Percentiles rank a stretch among this genome's conserved stretches.
phyloP scores from a whole-genome alignment of 2,113 vertebrate species.

The Centropristis striata region DNA sequence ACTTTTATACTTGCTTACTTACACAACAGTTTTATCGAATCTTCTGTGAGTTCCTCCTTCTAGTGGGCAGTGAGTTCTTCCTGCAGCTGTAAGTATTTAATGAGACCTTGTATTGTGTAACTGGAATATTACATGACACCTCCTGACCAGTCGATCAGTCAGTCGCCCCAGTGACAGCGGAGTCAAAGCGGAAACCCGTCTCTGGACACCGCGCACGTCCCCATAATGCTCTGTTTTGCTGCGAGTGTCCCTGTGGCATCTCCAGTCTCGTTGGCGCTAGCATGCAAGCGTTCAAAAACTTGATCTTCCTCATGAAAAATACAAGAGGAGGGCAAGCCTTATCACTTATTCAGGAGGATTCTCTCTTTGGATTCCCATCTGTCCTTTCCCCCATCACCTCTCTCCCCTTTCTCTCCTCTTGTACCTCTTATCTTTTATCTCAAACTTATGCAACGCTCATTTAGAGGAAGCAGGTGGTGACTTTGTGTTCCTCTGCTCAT shows the following conservation, averaged over 20 bases:
- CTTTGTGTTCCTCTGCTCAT: neutral
- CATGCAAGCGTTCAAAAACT: constrained; percentile 57
- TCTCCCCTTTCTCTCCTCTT: constrained; percentile 23
- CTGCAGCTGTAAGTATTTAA: neutral
- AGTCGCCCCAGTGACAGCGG: neutral
- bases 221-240: neutral
- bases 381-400: constrained; percentile 21
- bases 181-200: constrained; percentile 16
- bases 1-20: too few relatives aligned
- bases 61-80: neutral
- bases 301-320: constrained; percentile 71
- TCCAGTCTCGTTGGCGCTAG: constrained; percentile 15
- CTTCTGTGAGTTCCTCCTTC: neutral
- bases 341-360: constrained; percentile 72
- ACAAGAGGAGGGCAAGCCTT: constrained; percentile 64
- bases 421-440: constrained; percentile 26
- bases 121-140: neutral
- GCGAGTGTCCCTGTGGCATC: constrained; percentile 10
- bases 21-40: too few relatives aligned
- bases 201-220: neutral
- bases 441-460: constrained; percentile 43
- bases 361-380: constrained; percentile 55
- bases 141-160: constrained; percentile 1
- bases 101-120: constrained; percentile 11
- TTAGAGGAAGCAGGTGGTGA: neutral